Base-by-base conservation (phyloP, 2,797 vertebrate species). In the Peromyscus eremicus region DNA sequence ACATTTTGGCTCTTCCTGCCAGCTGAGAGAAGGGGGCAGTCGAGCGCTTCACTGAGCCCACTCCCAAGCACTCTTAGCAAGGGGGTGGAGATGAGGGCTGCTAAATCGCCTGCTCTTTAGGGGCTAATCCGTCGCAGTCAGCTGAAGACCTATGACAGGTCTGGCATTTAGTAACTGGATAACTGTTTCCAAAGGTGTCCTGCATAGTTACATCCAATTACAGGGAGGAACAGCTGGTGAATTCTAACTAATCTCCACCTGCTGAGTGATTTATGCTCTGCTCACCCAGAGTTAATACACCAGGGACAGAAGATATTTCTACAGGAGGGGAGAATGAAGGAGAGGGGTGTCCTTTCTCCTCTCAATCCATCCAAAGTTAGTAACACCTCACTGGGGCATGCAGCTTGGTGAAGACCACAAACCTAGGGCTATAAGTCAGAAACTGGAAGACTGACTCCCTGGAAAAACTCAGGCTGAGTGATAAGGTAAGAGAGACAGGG, bases 121-220 rank as follows among this genome's bases (percentile, higher is more conserved):
- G 97, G 96, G 91, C 96, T 97, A 96, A 97, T 98, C 98, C 46
- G 84, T 97, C 23, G 96, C 96, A 98, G 98, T 97, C 98, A 98
- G 97, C 97, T 97, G 97, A 97, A 97, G 97, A 97, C 97, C 98
- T 97, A 95, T 97, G 97, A 98, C 97, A 98, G 96, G 93, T 95
- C 97, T 98, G 98, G 97, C 98, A 98, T 98, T 98, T 98, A 98
- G 98, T 97, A 97, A 97, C 97, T 97, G 97, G 98, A 97, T 97
- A 98, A 97, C 97, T 98, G 97, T 98, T 98, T 98, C 98, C 97
- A 97, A 98, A 98, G 97, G 98, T 98, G 97, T 98, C 97, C 97
- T 98, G 98, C 97, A 97, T 96, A 98, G 98, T 98, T 98, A 97
- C 98, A 98, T 98, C 97, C 98, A 98, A 98, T 98, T 98, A 98